Base-by-base conservation (phyloP, 2,113 vertebrate species). In the Sinocyclocheilus maitianheensis region DNA sequence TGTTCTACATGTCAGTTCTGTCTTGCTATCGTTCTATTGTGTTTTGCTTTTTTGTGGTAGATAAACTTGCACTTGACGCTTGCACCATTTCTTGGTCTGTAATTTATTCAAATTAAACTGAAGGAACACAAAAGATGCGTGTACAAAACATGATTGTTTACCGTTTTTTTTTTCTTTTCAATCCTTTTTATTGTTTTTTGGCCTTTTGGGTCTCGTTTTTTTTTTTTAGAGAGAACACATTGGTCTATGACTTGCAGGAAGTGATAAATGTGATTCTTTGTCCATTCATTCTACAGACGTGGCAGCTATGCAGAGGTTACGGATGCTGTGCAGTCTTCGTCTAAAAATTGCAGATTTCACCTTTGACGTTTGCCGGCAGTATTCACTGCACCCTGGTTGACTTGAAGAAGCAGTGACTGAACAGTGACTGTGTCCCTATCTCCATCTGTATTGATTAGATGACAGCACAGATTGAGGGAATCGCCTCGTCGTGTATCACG, bases 401-500 rank as follows among this genome's bases (percentile, higher is more conserved):
- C 85, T 79, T 74, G 80, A 71, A 84, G 30, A 67, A 60, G 78
- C 67, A 48, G 81, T 76, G 87, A 88, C 80, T 88, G 87, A 91
- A 79, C 89, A 89, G 88, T 72, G 85, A 76, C 84, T 77, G 58
- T 75, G 43, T 77, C 80, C 79, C 84, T 87, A 85, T 86, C 86
- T 85, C 40, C 30, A n/a, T 82, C 75, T 43, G 48, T 87, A 90
- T 90, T 88, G 89, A 91, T 90, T 89, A 86, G 89, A 79, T 85
- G 85, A 88, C 85, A 85, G 86, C 67, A 83, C 69, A 89, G 87
- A 88, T 89, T 78, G 87, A 87, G 78, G 86, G 81, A 81, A 86
- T 80, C 77, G 87, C 77, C 89, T 87, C 63, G 85, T 85, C 85
- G 40, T 85, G 85, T 88, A 83, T 90, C 88, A 87, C 85, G 81